Base-by-base conservation (phyloP, 2,888 invertebrate genomes). In the Rotaria socialis region DNA sequence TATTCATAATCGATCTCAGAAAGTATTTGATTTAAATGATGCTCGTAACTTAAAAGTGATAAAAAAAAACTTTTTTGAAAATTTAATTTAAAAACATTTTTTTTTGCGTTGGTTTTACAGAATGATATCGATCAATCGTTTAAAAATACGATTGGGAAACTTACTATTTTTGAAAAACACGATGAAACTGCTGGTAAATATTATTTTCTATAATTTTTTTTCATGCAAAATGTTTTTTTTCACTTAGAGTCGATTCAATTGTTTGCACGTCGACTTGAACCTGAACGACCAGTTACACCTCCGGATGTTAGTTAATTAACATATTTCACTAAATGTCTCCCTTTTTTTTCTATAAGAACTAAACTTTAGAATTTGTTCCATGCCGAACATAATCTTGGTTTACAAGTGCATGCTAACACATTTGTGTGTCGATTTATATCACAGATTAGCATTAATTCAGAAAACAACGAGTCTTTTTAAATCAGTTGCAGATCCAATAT, bases 131-230 rank as follows among this genome's bases (percentile, higher is more conserved):
- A 80, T 47, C 80, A 47, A 47, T 47, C 43, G 3, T 80, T 80
- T 11, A 43, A 80, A 47, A 80, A 24, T 47, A 14, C 80, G 1
- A 47, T 47, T 43, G 47, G 47, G 11, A 43, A 80, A 80, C 43
- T 80, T 22, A 24, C 80, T 1, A 80, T 80, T 24, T 80, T 80
- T 47, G 47, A 80, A 8, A 24, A 80, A 47, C 80, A n/a, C 14
- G 47, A 80, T 80, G 80, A 43, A 80, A 47, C 35, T 14, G 80
- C 43, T 24, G 80, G 80, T 80, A 75, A 41, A 75, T 5, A 55
- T 22, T 19, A 55, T 22, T 22, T 55, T 55, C 22, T 3, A 4
- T 55, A 4, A 55, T 55, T 55, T 55, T 55, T 55, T 19, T 60
- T 27, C 19, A 19, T n/a, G 6, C 50, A 11, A 10, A 52, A 60